These are phyloP conservation scores for Paratilapia polleni DNA, from an alignment of 2,113 vertebrate species.

Conservation along the genomic window DNA sequence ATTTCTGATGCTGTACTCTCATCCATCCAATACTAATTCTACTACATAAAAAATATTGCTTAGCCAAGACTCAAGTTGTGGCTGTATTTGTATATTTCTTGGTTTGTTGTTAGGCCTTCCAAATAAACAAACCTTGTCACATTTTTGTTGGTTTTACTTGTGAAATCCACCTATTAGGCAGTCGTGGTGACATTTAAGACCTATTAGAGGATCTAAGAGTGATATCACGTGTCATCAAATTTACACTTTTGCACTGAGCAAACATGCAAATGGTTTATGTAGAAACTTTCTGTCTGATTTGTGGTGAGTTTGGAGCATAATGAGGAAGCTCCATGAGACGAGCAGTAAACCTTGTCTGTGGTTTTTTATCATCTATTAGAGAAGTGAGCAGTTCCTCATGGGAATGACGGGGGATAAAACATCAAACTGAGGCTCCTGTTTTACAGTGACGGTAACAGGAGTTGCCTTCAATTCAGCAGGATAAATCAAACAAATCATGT, in stretches of 20 bases:
- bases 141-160: not conserved
- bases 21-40: not conserved
- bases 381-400: slow-evolving; percentile 4
- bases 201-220: not conserved
- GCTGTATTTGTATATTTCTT: not conserved
- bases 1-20: not conserved
- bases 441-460: not conserved
- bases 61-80: not conserved
- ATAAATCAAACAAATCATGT: not conserved
- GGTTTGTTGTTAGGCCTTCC: not conserved
- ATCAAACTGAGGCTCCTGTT: not conserved
- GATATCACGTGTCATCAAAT: not conserved
- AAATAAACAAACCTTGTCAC: not conserved
- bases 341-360: not conserved
- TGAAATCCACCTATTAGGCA: not conserved
- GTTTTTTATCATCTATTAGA: not conserved
- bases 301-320: not conserved
- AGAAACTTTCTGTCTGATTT: not conserved
- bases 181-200: not conserved
- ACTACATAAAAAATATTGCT: not conserved
- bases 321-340: not conserved
- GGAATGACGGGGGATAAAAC: not conserved
- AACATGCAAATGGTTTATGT: not conserved
- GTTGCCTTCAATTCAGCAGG: not conserved
- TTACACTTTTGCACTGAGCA: not conserved